Base-by-base conservation (phyloP, 2,888 invertebrate species). In the Euplexia lucipara region DNA sequence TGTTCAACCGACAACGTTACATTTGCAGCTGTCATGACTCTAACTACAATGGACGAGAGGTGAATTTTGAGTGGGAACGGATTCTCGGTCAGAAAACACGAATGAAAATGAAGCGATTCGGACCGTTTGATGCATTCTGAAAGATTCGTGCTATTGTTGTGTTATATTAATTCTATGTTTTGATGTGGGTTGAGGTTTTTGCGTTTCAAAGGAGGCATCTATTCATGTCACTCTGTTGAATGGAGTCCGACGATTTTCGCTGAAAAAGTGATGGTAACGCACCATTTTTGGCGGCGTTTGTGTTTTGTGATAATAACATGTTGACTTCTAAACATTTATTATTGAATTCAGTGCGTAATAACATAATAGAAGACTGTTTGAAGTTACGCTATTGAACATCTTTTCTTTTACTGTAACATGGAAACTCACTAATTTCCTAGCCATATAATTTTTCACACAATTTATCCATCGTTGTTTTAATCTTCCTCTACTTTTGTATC, bases 61-160 rank as follows among this genome's bases (percentile, higher is more conserved):
- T 49, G 35, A 47, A 52, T 79, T 77, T 78, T 37, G 32, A 30
- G 3, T 52, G 22, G 14, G 9, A 35, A 9, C 3, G 9, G 14
- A 39, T 52, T 42, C 65, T 39, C 45, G 65, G 66, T 71, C 75
- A 66, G 64, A 75, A 87, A 87, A 89, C 82, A 86, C 83, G 73
- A 83, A 85, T 84, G 88, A 88, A 88, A 88, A 88, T 87, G 87
- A 88, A 90, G 86, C 85, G 86, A 81, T 87, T 85, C 84, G 85
- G 88, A 87, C 85, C 85, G 85, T 83, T 84, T 86, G 87, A 87
- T 86, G 85, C 84, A 87, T 83, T 81, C 84, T 81, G 83, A 84
- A 85, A 85, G 83, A 86, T 87, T 86, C 79, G 79, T 70, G 77
- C 74, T 83, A 85, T 85, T 86, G 83, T 86, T 78, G 85, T 83